Percentiles rank a stretch among this genome's conserved stretches.
phyloP scores from a whole-genome alignment of 2,113 vertebrate species.

The Vombatus ursinus region DNA sequence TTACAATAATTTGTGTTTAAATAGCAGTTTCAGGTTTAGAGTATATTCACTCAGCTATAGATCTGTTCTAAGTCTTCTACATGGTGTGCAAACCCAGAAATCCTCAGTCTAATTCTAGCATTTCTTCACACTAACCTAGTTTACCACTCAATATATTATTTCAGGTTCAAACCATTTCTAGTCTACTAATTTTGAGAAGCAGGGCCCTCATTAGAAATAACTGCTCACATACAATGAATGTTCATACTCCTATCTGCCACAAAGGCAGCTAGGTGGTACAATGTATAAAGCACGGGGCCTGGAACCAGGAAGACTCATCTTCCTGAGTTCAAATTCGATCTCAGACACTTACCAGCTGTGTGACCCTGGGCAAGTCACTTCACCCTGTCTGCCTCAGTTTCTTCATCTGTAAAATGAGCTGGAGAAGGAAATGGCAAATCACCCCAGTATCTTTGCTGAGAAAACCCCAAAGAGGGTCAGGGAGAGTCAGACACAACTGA shows the following conservation, averaged over 20 bases:
- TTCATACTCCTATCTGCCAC: no score
- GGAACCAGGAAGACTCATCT: neutral
- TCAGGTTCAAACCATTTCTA: neutral
- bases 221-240: neutral
- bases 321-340: neutral
- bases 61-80: neutral
- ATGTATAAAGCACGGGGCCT: neutral
- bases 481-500: neutral
- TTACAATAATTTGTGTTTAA: neutral
- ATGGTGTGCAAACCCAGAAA: neutral
- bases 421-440: neutral
- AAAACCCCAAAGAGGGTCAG: neutral
- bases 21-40: neutral
- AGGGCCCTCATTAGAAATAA: neutral
- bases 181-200: neutral
- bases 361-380: neutral
- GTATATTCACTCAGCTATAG: neutral
- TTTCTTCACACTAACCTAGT: neutral
- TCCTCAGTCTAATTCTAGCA: neutral
- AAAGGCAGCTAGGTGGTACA: neutral
- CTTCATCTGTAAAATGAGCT: neutral
- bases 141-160: neutral
- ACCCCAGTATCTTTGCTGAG: neutral
- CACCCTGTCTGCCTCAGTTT: neutral
- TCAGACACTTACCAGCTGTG: neutral